Conservation (phyloP, 2,888 invertebrate species). For the Axea sp. region DNA sequence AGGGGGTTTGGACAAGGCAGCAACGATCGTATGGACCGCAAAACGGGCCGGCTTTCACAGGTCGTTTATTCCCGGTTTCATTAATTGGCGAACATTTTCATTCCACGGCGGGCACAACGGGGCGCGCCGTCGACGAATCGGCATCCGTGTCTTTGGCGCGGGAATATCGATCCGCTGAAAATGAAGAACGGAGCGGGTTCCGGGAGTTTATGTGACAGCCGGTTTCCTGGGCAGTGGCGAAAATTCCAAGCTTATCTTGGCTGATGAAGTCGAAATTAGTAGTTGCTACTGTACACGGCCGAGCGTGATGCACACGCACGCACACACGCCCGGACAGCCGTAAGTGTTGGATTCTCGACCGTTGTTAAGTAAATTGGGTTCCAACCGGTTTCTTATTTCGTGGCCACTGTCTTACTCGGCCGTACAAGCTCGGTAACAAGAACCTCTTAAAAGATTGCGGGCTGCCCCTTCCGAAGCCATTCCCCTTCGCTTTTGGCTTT, state of each 20-base stretch:
- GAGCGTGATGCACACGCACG: conserved; percentile 66
- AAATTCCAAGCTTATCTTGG: conserved; percentile 78
- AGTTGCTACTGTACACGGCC: conserved; percentile 78
- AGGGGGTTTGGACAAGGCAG: conserved; percentile 43
- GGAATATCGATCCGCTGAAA: conserved; percentile 59
- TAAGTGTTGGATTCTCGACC: conserved; percentile 79
- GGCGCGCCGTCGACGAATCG: conserved; percentile 39
- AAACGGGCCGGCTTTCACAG: conserved; percentile 55
- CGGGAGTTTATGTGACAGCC: conserved; percentile 56
- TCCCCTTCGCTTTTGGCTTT: conserved; percentile 29
- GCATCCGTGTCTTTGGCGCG: conserved; percentile 50
- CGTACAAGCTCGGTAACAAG: conserved; percentile 60
- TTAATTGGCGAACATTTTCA: conserved; percentile 62
- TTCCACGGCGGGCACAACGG: conserved; percentile 40
- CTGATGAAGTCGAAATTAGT: conserved; percentile 80
- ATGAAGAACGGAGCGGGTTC: conserved; percentile 52
- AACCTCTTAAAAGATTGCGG: conserved; percentile 61
- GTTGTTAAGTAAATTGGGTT: conserved; percentile 80
- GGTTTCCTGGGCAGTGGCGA: conserved; percentile 65
- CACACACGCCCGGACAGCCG: conserved; percentile 69
- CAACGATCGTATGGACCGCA: conserved; percentile 46
- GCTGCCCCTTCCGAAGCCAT: conserved; percentile 34
- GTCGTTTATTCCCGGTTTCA: conserved; percentile 60
- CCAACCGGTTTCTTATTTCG: conserved; percentile 79
- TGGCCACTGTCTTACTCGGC: conserved; percentile 78